Evolutionary conservation across 2,797 vertebrate species (phyloP).

Genomic region (Telmatherina bonti): DNA sequence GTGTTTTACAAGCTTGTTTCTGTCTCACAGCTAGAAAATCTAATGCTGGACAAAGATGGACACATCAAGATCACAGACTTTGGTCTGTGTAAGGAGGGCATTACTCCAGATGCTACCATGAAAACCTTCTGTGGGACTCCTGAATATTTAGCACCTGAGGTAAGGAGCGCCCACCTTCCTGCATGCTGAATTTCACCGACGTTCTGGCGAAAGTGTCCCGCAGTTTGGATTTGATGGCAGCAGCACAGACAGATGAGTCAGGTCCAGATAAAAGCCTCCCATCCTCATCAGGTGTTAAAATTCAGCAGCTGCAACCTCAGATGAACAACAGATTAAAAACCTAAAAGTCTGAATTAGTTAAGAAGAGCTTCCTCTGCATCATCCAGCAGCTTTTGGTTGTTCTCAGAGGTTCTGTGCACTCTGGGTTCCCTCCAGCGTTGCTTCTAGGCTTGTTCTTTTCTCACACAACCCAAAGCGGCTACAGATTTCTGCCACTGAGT

Average conservation of each 20-base stretch:
- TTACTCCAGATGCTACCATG: conserved; percentile 91
- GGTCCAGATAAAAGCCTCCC: background rate
- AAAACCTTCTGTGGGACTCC: conserved; percentile 93
- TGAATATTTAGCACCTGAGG: conserved; percentile 92
- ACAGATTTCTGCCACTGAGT: no score
- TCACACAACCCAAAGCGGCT: no score
- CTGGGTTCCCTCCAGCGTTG: no score
- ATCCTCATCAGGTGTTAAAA: background rate
- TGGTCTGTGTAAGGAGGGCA: conserved; percentile 92
- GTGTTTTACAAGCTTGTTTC: conserved; percentile 4
- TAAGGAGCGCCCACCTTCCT: conserved; percentile 42
- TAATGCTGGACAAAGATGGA: conserved; percentile 93
- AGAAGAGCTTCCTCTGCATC: no score
- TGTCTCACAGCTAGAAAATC: conserved; percentile 87
- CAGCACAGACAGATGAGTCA: no score
- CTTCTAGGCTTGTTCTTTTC: no score
- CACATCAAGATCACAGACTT: conserved; percentile 94
- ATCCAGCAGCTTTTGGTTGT: no score
- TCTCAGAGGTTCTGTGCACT: no score
- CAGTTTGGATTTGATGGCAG: no score
- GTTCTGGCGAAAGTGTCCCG: no score
- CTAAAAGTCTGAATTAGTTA: no score
- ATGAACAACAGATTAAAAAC: background rate
- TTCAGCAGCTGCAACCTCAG: no score
- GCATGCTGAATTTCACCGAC: background rate